These are phyloP conservation scores for Tinea trinotella DNA, from an alignment of 2,888 invertebrate genomes.

Conservation along the genomic window DNA sequence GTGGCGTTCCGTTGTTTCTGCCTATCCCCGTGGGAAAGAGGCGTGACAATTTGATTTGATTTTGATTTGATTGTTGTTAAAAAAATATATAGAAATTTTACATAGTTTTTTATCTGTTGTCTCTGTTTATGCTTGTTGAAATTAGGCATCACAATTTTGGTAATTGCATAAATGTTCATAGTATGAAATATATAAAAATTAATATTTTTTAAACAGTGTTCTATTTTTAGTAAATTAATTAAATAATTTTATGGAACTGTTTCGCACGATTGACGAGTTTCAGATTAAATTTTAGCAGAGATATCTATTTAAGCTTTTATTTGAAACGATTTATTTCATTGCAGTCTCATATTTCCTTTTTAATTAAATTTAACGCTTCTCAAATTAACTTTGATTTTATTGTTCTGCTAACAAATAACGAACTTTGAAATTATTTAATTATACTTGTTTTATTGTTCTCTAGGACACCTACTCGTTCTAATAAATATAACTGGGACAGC, in stretches of 20 bases:
- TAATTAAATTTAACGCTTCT: background rate
- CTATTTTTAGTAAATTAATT: background rate
- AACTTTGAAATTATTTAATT: background rate
- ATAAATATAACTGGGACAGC: background rate
- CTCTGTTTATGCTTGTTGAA: too few relatives aligned
- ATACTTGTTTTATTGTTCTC: background rate
- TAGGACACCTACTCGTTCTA: too few relatives aligned
- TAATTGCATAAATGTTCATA: too few relatives aligned
- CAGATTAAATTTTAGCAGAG: background rate
- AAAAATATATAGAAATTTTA: too few relatives aligned
- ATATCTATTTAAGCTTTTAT: background rate
- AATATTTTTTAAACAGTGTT: too few relatives aligned
- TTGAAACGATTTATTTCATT: background rate
- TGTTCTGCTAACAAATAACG: background rate
- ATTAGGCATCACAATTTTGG: too few relatives aligned
- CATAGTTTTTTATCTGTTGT: too few relatives aligned
- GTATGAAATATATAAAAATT: too few relatives aligned
- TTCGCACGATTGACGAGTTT: background rate
- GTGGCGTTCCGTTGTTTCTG: too few relatives aligned
- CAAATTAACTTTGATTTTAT: background rate
- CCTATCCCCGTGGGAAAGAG: too few relatives aligned
- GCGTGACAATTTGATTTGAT: too few relatives aligned
- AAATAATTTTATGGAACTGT: background rate
- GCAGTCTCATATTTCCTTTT: background rate
- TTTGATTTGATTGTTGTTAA: too few relatives aligned